Conservation (phyloP, 2,888 invertebrate species). For the Drepana falcataria region DNA sequence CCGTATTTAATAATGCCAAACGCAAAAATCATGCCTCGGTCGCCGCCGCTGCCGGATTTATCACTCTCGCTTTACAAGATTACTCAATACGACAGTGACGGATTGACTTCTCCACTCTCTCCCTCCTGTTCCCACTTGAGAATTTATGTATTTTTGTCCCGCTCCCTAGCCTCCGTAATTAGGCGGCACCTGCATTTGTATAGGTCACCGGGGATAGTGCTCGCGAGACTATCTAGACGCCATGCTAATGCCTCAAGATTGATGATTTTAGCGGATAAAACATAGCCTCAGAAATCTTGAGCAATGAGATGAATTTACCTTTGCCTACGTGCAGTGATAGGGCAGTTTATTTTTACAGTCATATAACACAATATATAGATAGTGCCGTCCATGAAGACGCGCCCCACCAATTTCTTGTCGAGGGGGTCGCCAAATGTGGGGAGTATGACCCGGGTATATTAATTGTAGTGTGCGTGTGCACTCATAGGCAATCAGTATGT, state of each 20-base stretch:
- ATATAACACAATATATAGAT: too few relatives aligned
- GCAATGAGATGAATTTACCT: not conserved
- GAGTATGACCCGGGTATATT: too few relatives aligned
- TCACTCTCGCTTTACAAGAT: slow-evolving; percentile 69
- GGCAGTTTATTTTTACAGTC: not conserved
- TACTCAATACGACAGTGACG: slow-evolving; percentile 72
- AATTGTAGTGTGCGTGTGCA: too few relatives aligned
- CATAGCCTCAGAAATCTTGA: slow-evolving; percentile 13
- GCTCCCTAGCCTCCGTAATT: slow-evolving; percentile 51
- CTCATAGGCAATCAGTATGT: too few relatives aligned
- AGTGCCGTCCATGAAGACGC: too few relatives aligned
- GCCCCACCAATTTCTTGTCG: too few relatives aligned
- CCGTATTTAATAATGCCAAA: slow-evolving; percentile 52
- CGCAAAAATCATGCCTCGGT: slow-evolving; percentile 57
- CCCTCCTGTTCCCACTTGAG: slow-evolving; percentile 35
- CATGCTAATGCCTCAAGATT: slow-evolving; percentile 65
- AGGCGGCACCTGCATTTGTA: slow-evolving; percentile 71
- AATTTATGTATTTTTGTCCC: slow-evolving; percentile 26
- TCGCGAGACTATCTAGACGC: slow-evolving; percentile 60
- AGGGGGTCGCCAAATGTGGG: too few relatives aligned
- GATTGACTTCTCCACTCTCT: slow-evolving; percentile 55
- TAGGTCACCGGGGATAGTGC: slow-evolving; percentile 57
- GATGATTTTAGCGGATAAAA: slow-evolving; percentile 44
- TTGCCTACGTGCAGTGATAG: not conserved
- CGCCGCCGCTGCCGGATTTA: slow-evolving; percentile 53